Evolutionary conservation across 1,140 invertebrate species (phyloP).

Genomic region (Drosophila athabasca): DNA sequence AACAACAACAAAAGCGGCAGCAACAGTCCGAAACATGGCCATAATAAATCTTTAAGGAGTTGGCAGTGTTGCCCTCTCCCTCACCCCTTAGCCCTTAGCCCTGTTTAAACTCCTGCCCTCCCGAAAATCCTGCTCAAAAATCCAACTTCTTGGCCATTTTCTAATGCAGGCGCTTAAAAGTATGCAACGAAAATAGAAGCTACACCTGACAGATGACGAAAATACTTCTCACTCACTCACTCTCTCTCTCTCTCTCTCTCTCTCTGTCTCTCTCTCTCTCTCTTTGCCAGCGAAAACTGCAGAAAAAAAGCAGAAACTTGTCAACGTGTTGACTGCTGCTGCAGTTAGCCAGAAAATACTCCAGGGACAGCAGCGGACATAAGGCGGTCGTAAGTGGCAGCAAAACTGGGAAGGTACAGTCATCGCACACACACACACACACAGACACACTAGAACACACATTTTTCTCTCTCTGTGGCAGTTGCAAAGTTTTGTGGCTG

Average conservation of each 20-base stretch:
- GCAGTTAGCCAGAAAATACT: conserved; percentile 45
- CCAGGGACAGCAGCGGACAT: conserved; percentile 8
- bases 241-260: not conserved
- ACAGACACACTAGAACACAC: no score
- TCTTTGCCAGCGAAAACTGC: not conserved
- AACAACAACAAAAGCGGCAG: conserved; percentile 38
- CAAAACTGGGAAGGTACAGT: conserved; percentile 5
- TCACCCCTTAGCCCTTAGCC: not conserved
- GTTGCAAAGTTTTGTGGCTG: conserved; percentile 42
- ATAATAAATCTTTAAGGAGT: conserved; percentile 70
- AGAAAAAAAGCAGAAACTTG: conserved; percentile 59
- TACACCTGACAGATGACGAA: no score
- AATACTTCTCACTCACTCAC: not conserved
- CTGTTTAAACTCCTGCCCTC: no score
- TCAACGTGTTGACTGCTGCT: conserved; percentile 78
- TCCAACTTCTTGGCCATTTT: no score
- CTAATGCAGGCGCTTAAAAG: no score
- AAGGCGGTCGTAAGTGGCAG: conserved; percentile 1
- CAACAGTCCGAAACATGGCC: conserved; percentile 8
- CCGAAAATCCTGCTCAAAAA: no score
- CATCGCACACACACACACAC: conserved; percentile 3
- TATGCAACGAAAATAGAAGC: no score
- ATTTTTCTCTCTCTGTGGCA: conserved; percentile 18
- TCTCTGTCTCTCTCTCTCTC: conserved; percentile 31
- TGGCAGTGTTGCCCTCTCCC: conserved; percentile 2